Conservation (phyloP, 2,888 invertebrate genomes). For the Tanypteryx hageni region DNA sequence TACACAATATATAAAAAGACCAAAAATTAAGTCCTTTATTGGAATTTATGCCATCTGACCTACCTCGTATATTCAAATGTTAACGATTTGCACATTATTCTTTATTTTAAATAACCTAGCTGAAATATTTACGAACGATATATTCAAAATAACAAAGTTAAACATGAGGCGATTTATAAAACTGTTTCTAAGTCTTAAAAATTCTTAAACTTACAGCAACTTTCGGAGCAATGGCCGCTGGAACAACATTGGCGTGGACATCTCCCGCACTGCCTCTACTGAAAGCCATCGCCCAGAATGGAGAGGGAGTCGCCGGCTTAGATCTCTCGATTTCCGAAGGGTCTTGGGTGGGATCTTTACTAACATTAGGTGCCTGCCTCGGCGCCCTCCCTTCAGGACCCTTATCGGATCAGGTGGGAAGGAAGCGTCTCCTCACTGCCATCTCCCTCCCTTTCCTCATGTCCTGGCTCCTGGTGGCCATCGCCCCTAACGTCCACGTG, state of each 20-base stretch:
- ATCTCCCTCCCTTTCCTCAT: conserved; percentile 81
- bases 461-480: conserved; percentile 84
- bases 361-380: conserved; percentile 86
- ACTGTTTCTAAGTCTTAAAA: neutral
- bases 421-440: conserved; percentile 82
- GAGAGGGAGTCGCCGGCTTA: conserved; percentile 72
- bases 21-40: neutral
- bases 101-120: too few species aligned
- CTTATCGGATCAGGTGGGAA: conserved; percentile 83
- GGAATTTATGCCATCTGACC: neutral
- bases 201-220: conserved; percentile 78
- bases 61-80: neutral
- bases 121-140: neutral
- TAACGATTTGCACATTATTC: too few species aligned
- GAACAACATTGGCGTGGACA: conserved; percentile 89
- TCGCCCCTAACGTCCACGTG: conserved; percentile 74
- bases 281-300: neutral
- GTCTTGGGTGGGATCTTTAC: conserved; percentile 84
- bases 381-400: conserved; percentile 87
- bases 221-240: conserved; percentile 84
- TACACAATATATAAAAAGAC: neutral
- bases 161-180: neutral
- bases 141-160: neutral
- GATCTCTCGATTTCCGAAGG: conserved; percentile 75
- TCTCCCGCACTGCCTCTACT: conserved; percentile 86